These are phyloP conservation scores for Capreolus pygargus DNA, from an alignment of 2,113 vertebrate species.

Conservation along the genomic window DNA sequence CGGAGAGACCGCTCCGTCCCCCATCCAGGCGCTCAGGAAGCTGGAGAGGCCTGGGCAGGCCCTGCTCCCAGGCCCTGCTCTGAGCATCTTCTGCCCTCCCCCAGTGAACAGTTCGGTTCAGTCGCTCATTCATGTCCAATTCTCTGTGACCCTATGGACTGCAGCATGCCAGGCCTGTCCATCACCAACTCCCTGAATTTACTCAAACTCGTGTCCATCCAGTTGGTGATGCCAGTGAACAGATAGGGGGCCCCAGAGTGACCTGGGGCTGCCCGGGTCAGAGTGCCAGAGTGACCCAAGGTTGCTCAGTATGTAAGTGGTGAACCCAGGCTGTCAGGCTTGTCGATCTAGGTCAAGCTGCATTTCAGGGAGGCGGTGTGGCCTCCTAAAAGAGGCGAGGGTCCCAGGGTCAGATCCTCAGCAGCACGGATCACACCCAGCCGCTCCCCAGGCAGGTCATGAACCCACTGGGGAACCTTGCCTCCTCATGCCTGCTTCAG, in stretches of 20 bases:
- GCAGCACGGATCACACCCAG: fast-evolving
- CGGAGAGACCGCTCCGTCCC: background rate
- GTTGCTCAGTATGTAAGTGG: background rate
- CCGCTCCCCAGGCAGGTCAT: no score
- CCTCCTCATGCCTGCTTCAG: background rate
- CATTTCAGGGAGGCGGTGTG: fast-evolving
- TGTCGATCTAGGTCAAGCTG: no score
- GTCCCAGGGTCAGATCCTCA: background rate
- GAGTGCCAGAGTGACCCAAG: background rate
- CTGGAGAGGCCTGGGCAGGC: background rate
- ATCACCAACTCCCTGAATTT: background rate
- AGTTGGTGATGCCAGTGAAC: background rate
- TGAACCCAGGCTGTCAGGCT: background rate
- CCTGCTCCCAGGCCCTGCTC: background rate
- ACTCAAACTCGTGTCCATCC: background rate
- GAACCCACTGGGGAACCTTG: background rate
- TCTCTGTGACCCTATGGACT: background rate
- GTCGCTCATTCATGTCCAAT: background rate
- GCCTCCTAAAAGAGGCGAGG: background rate
- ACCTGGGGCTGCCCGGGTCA: background rate
- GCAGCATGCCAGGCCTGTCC: background rate
- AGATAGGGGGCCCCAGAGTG: background rate
- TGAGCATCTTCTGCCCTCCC: background rate
- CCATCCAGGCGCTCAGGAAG: background rate
- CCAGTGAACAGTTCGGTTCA: background rate